These are phyloP conservation scores for Drosophila saltans DNA, from an alignment of 1,140 invertebrate genomes.

Conservation along the genomic window DNA sequence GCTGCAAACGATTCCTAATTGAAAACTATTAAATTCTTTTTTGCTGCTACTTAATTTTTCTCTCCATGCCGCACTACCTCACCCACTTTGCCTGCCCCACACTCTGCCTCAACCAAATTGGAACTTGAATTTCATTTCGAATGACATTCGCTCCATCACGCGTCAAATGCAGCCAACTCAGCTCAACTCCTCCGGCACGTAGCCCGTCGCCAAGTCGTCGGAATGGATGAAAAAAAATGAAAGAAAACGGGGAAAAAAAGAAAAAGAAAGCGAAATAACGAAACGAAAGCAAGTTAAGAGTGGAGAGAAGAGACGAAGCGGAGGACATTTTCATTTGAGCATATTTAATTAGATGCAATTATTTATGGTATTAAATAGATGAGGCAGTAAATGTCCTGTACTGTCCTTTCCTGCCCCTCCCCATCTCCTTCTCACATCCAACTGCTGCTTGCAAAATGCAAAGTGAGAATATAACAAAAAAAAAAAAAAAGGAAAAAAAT, in stretches of 20 bases:
- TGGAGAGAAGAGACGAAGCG: slow-evolving; percentile 49
- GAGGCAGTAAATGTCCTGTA: slow-evolving; percentile 83
- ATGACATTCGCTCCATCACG: slow-evolving; percentile 83
- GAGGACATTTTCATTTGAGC: slow-evolving; percentile 83
- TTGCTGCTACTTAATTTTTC: slow-evolving; percentile 62
- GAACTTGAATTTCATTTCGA: slow-evolving; percentile 83
- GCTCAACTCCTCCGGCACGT: slow-evolving; percentile 55
- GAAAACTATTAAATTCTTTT: slow-evolving; percentile 82
- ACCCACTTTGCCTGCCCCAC: slow-evolving; percentile 30
- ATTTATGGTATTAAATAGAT: slow-evolving; percentile 83
- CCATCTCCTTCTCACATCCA: background rate
- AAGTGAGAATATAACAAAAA: slow-evolving; percentile 40
- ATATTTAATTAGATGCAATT: slow-evolving; percentile 83
- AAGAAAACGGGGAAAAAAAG: slow-evolving; percentile 32
- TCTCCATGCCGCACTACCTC: background rate
- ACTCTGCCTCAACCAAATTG: slow-evolving; percentile 66
- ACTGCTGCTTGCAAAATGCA: slow-evolving; percentile 44
- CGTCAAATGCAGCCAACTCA: slow-evolving; percentile 78
- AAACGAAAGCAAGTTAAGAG: background rate
- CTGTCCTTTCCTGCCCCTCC: slow-evolving; percentile 41
- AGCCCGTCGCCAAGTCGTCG: slow-evolving; percentile 32
- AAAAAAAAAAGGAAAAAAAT: slow-evolving; percentile 59
- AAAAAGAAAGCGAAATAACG: slow-evolving; percentile 20
- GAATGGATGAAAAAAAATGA: slow-evolving; percentile 20
- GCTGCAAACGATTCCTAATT: slow-evolving; percentile 83